Percentiles rank a stretch among this genome's conserved stretches.
phyloP scores from a whole-genome alignment of 2,888 invertebrate genomes.

The Panopea generosa region DNA sequence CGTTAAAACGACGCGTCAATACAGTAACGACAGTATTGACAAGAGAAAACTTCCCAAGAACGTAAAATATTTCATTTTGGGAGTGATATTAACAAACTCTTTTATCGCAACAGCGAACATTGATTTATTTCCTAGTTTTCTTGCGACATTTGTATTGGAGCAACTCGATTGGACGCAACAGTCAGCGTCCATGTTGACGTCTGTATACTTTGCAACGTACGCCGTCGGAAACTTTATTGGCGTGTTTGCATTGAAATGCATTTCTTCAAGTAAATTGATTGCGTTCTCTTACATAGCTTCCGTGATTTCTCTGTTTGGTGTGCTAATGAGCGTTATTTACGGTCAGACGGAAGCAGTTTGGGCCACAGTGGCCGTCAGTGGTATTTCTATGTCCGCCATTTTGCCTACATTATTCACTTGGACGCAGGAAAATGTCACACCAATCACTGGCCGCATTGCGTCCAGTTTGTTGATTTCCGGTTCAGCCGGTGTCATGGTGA shows the following conservation, averaged over 20 bases:
- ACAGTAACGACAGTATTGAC: slow-evolving; percentile 39
- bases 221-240: slow-evolving; percentile 50
- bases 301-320: slow-evolving; percentile 54
- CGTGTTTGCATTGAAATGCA: slow-evolving; percentile 73
- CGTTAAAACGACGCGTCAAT: too few species aligned
- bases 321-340: slow-evolving; percentile 50
- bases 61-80: slow-evolving; percentile 45
- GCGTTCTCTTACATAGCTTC: slow-evolving; percentile 67
- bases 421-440: slow-evolving; percentile 64
- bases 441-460: slow-evolving; percentile 62
- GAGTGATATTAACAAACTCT: slow-evolving; percentile 52
- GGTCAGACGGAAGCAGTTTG: slow-evolving; percentile 49
- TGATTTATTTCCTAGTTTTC: slow-evolving; percentile 49
- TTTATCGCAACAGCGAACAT: slow-evolving; percentile 72
- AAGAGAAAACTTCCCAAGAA: slow-evolving; percentile 48
- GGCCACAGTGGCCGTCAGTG: slow-evolving; percentile 57
- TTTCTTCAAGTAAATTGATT: slow-evolving; percentile 82
- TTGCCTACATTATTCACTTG: slow-evolving; percentile 67
- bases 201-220: slow-evolving; percentile 18
- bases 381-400: slow-evolving; percentile 64
- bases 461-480: slow-evolving; percentile 62
- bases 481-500: slow-evolving; percentile 58
- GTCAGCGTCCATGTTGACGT: background rate
- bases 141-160: slow-evolving; percentile 50
- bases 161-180: slow-evolving; percentile 46